These are phyloP conservation scores for Meiosimyza platycephala DNA, from an alignment of 2,888 invertebrate species.

Conservation along the genomic window DNA sequence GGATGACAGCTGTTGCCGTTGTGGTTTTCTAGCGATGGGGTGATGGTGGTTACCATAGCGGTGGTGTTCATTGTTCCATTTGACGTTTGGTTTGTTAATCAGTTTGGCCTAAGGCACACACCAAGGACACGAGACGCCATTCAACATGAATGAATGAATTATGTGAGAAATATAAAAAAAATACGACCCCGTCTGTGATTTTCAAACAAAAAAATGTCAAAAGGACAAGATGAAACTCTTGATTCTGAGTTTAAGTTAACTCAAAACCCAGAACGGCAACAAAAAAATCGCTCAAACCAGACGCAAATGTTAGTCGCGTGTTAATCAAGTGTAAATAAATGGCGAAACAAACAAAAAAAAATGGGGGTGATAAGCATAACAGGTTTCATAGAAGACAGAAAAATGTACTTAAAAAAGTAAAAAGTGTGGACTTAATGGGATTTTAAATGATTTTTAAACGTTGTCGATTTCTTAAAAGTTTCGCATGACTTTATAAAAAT, in stretches of 20 bases:
- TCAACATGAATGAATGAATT: slow-evolving; percentile 59
- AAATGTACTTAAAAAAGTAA: slow-evolving; percentile 8
- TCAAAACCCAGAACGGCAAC: slow-evolving; percentile 35
- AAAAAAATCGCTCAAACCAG: slow-evolving; percentile 54
- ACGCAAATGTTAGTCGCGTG: slow-evolving; percentile 65
- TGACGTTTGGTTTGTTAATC: slow-evolving; percentile 67
- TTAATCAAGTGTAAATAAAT: slow-evolving; percentile 67
- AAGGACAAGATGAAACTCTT: slow-evolving; percentile 23
- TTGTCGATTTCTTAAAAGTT: slow-evolving; percentile 44
- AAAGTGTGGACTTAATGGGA: slow-evolving; percentile 54
- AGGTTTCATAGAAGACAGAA: slow-evolving; percentile 42
- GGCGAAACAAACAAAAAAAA: slow-evolving; percentile 53
- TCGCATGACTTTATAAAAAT: too few species aligned
- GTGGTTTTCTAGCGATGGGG: slow-evolving; percentile 35
- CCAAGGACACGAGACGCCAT: slow-evolving; percentile 41
- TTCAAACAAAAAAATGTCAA: slow-evolving; percentile 38
- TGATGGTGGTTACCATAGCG: slow-evolving; percentile 31
- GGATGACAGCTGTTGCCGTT: slow-evolving; percentile 59
- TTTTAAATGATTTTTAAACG: slow-evolving; percentile 64
- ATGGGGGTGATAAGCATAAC: slow-evolving; percentile 52
- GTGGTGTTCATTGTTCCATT: slow-evolving; percentile 56
- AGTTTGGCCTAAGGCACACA: slow-evolving; percentile 61
- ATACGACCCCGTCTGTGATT: slow-evolving; percentile 36
- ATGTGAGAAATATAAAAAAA: slow-evolving; percentile 26
- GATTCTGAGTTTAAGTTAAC: slow-evolving; percentile 21